These are phyloP conservation scores for Hylaeus anthracinus DNA, from an alignment of 1,140 invertebrate species.

Conservation along the genomic window DNA sequence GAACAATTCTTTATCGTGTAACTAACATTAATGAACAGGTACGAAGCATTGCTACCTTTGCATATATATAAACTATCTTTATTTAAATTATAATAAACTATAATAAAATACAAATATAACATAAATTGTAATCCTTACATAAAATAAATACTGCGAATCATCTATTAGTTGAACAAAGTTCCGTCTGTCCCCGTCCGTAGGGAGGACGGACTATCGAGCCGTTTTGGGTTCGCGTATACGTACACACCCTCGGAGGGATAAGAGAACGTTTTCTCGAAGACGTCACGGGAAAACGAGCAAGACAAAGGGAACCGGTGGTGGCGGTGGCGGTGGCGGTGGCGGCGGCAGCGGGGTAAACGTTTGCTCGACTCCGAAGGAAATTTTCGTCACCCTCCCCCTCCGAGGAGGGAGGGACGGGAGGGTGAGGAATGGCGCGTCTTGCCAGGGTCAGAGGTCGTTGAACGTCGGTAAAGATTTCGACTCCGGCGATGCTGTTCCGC, in stretches of 20 bases:
- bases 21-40: too few relatives aligned
- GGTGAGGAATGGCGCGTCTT: constrained; percentile 47
- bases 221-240: neutral
- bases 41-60: too few relatives aligned
- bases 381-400: constrained; percentile 44
- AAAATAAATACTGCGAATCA: too few relatives aligned
- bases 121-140: too few relatives aligned
- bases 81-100: too few relatives aligned
- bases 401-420: neutral
- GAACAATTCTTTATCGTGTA: too few relatives aligned
- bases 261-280: neutral
- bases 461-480: constrained; percentile 77
- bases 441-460: constrained; percentile 76
- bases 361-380: constrained; percentile 43
- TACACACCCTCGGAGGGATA: neutral
- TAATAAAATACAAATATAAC: too few relatives aligned
- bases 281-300: neutral
- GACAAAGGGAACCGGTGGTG: constrained; percentile 29
- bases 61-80: too few relatives aligned
- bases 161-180: too few relatives aligned
- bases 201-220: neutral
- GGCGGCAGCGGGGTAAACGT: constrained; percentile 19
- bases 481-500: constrained; percentile 68
- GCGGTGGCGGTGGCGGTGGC: too few relatives aligned
- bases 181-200: too few relatives aligned